A percentile compares a stretch with the other conserved stretches of the same genome.
Conservation (phyloP, 2,797 vertebrate species). For the Menidia menidia region DNA sequence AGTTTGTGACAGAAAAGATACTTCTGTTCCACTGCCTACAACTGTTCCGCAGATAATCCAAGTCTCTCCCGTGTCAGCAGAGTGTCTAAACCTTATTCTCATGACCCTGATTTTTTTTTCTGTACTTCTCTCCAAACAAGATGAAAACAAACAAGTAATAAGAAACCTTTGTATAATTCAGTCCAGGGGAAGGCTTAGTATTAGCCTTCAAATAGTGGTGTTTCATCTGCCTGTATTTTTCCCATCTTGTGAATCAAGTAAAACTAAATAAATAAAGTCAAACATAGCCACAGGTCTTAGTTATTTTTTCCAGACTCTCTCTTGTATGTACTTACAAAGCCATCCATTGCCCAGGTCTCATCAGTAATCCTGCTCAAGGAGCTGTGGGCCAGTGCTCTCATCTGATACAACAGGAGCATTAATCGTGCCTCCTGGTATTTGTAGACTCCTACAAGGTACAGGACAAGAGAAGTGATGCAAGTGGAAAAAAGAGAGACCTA, state of each 20-base stretch:
- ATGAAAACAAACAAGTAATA: conserved; percentile 33
- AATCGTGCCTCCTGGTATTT: conserved; percentile 94
- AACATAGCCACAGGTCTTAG: conserved; percentile 23
- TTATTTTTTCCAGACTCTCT: conserved; percentile 41
- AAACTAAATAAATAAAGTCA: conserved; percentile 8
- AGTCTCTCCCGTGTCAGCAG: conserved; percentile 30
- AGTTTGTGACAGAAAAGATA: conserved; percentile 49
- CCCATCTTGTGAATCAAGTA: conserved; percentile 12
- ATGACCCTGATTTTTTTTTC: conserved; percentile 7
- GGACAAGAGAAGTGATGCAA: conserved; percentile 39
- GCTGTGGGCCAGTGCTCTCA: conserved; percentile 88
- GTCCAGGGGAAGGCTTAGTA: conserved; percentile 18
- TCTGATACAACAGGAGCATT: conserved; percentile 91
- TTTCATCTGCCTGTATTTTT: conserved; percentile 23
- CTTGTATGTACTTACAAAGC: conserved; percentile 90
- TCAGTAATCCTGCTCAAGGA: conserved; percentile 90
- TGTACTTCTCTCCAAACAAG: conserved; percentile 4
- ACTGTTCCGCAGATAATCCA: conserved; percentile 14
- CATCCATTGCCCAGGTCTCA: conserved; percentile 96
- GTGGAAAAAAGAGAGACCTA: not conserved
- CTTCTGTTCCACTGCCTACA: conserved; percentile 25
- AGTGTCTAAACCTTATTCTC: conserved; percentile 35
- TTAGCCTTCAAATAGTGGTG: conserved; percentile 10
- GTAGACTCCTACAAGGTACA: conserved; percentile 87
- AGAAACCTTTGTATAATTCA: conserved; percentile 24